These are phyloP conservation scores for Cynopterus brachyotis DNA, from an alignment of 2,113 vertebrate species.

Conservation along the genomic window DNA sequence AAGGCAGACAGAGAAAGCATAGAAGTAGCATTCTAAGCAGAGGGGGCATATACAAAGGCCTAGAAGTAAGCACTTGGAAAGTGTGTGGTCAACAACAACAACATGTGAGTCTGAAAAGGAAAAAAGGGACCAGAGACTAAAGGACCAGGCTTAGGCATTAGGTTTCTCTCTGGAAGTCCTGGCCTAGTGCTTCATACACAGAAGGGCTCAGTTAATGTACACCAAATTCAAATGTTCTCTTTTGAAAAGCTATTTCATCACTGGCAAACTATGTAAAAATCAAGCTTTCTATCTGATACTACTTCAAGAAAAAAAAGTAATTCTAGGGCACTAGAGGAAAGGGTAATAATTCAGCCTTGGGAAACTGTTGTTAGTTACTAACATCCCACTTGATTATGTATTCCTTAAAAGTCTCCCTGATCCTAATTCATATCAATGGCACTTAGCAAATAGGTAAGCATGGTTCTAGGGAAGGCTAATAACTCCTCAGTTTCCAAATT, in stretches of 20 bases:
- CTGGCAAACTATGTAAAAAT: background rate
- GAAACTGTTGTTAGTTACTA: background rate
- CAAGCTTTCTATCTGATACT: background rate
- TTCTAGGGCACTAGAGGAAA: background rate
- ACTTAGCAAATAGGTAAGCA: background rate
- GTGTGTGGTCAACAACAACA: background rate
- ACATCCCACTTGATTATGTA: background rate
- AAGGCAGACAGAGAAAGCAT: background rate
- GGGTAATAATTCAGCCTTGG: background rate
- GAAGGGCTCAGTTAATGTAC: background rate
- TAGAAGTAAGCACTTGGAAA: background rate
- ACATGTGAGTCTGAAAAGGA: background rate
- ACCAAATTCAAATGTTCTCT: background rate
- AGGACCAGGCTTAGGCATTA: background rate
- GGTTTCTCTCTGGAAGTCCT: background rate
- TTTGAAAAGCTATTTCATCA: background rate
- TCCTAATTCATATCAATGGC: background rate
- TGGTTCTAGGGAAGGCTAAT: background rate
- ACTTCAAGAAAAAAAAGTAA: background rate
- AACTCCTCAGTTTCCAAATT: background rate
- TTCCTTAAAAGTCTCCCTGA: background rate
- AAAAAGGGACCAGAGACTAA: background rate
- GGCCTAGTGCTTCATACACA: background rate
- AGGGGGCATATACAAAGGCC: background rate
- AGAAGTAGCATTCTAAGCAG: background rate